Conservation (phyloP, 2,113 vertebrate genomes). For the Mus spicilegus region DNA sequence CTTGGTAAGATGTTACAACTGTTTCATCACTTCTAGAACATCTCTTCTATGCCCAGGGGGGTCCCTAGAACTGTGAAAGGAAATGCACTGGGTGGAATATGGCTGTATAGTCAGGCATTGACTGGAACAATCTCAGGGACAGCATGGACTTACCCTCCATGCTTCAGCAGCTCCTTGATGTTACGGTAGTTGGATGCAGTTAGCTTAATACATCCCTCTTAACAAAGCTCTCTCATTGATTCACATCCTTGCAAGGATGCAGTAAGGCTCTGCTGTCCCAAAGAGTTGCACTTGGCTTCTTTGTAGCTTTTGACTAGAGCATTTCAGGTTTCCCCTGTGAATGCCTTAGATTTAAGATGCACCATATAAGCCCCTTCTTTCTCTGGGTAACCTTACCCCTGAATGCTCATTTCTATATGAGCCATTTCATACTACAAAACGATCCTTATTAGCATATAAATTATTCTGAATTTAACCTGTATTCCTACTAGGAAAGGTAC, state of each 20-base stretch:
- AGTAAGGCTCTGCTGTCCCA: neutral
- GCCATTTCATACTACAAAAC: neutral
- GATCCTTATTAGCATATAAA: constrained; percentile 29
- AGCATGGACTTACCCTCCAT: neutral
- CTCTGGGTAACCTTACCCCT: neutral
- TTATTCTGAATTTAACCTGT: neutral
- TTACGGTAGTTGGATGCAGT: neutral
- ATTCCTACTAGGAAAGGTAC: neutral
- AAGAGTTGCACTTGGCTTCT: neutral
- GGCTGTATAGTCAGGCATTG: neutral
- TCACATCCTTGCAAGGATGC: fast-evolving
- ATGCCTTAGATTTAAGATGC: neutral
- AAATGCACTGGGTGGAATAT: neutral
- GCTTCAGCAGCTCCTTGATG: neutral
- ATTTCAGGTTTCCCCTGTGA: neutral
- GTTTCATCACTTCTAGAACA: neutral
- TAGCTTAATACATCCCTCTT: neutral
- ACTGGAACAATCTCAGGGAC: neutral
- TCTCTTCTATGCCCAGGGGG: neutral
- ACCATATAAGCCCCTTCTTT: neutral
- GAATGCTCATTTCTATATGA: neutral
- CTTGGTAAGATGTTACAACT: neutral
- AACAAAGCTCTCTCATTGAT: neutral
- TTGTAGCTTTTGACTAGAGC: neutral
- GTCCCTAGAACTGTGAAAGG: neutral